Base-by-base conservation (phyloP, 1,140 invertebrate genomes). In the Formica exsecta region DNA sequence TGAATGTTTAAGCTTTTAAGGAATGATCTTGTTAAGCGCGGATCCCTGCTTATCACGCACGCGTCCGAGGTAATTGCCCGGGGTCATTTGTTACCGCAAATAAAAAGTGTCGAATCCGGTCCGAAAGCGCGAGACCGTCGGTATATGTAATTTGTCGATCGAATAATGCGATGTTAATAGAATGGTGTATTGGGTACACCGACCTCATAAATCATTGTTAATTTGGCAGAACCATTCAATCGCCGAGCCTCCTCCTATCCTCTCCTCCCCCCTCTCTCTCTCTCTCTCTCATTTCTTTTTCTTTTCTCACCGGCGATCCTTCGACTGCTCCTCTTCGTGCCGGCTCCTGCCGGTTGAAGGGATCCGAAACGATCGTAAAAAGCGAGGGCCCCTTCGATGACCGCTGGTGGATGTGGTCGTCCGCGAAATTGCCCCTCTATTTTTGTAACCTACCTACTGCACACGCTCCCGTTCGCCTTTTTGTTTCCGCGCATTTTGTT, bases 121-220 rank as follows among this genome's bases (percentile, higher is more conserved):
- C 59, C 54, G 86, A 83, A 73, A 89, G 41, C 84, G 77, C 70
- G 88, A 48, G 44, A 70, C 79, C 73, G 86, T 89, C 86, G 91
- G 89, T 91, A 90, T 91, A 90, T 92, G 89, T 93, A 94, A 94
- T 94, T 94, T 94, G 91, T 86, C 87, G 90, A 89, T 85, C 83
- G 85, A 87, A 93, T 94, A 94, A 94, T 94, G 91, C 89, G 93
- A 94, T 94, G 94, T 94, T 95, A 95, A 95, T 94, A 94, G 93
- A 95, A 95, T 93, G 92, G 93, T 93, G 89, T 93, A 89, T 89
- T 61, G 84, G 83, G 76, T 83, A 83, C 91, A 91, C 87, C 87
- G 89, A 91, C 65, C 85, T 85, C 93, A 94, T 94, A 95, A 95
- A 95, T 95, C 94, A 94, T 91, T 87, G 86, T 93, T 94, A 95